Evolutionary conservation across 2,797 vertebrate genomes (phyloP).

Genomic region (Furcifer pardalis): DNA sequence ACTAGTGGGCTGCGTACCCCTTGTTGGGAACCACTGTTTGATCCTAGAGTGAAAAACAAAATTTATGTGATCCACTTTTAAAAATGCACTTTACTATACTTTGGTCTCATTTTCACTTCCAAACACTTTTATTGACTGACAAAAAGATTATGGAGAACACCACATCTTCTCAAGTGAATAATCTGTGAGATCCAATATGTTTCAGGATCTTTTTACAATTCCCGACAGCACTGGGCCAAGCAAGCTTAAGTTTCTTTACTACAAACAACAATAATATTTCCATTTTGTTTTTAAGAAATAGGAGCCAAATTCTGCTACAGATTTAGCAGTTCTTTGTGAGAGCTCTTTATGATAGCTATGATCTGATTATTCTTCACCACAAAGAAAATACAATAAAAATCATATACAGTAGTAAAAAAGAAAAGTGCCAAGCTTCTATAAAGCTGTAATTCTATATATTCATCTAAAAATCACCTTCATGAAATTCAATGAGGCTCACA

Average conservation of each 20-base stretch:
- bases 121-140: conserved; percentile 25
- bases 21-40: too few relatives aligned
- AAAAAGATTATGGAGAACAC: not conserved
- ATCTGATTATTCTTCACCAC: conserved; percentile 32
- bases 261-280: not conserved
- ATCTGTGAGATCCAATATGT: conserved; percentile 30
- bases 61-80: not conserved
- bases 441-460: conserved; percentile 22
- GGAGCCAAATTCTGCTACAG: conserved; percentile 40
- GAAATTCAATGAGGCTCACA: not conserved
- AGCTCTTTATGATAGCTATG: conserved; percentile 45
- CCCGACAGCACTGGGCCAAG: conserved; percentile 35
- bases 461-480: not conserved
- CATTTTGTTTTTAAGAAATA: conserved; percentile 26
- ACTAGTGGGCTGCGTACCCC: too few relatives aligned
- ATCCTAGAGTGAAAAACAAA: conserved; percentile 20
- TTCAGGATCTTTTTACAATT: conserved; percentile 25
- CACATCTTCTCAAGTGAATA: not conserved
- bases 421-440: not conserved
- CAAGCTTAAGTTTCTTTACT: conserved; percentile 44
- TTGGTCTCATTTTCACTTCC: not conserved
- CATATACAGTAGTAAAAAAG: not conserved
- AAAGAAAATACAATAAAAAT: conserved; percentile 30
- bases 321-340: conserved; percentile 43
- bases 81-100: conserved; percentile 4